Conservation (phyloP, 2,888 invertebrate species). For the Siphlonurus alternatus region DNA sequence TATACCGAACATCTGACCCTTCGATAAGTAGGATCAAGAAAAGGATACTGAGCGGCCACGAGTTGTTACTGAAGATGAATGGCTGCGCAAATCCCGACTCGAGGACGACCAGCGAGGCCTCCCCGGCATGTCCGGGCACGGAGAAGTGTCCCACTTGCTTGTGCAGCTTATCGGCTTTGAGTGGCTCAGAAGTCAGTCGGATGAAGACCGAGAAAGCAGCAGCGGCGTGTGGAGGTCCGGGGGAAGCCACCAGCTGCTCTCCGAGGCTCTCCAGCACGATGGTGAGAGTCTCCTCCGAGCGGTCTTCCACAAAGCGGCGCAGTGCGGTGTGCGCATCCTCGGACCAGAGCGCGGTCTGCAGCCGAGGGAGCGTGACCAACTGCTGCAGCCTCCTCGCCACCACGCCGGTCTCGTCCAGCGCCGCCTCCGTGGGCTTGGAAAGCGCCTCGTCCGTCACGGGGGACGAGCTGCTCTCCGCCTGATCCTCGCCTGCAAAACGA, state of each 20-base stretch:
- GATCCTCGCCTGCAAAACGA: neutral
- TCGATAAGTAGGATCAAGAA: too few relatives aligned
- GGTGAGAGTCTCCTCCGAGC: neutral
- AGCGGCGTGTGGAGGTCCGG: neutral
- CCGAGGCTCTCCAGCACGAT: neutral
- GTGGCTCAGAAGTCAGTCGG: neutral
- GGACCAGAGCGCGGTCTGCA: neutral
- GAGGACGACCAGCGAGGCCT: neutral
- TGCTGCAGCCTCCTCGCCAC: neutral
- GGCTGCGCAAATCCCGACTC: neutral
- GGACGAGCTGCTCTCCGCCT: neutral
- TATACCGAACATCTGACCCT: too few relatives aligned
- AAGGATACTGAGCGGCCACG: neutral
- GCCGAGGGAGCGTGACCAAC: neutral
- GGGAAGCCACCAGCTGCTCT: neutral
- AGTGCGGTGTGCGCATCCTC: neutral
- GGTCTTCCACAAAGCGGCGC: neutral
- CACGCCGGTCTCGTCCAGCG: neutral
- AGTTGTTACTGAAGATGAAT: neutral
- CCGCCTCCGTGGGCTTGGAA: neutral
- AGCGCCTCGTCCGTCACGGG: neutral
- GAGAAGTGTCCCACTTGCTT: neutral
- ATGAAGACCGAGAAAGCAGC: neutral
- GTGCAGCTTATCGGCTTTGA: neutral
- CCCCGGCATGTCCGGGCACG: neutral